phyloP scores from a whole-genome alignment of 2,888 invertebrate genomes.

The Scaptomyza tumidula region DNA sequence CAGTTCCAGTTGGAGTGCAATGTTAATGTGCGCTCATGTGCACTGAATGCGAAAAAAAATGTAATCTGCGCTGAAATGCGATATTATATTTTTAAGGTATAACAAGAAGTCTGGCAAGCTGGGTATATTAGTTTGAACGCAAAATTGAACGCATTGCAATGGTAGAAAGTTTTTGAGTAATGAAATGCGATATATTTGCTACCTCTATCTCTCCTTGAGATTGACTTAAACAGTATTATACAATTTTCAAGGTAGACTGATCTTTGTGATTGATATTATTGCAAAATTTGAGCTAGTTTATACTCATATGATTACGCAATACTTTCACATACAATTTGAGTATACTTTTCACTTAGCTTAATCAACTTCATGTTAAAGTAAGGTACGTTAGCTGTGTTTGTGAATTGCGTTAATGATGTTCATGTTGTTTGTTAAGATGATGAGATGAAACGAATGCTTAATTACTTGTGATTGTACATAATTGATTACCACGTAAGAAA shows the following conservation, averaged over 20 bases:
- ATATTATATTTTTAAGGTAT: conserved; percentile 55
- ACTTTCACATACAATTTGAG: background rate
- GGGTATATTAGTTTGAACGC: conserved; percentile 29
- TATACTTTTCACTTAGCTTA: background rate
- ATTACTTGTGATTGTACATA: background rate
- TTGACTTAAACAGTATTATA: background rate
- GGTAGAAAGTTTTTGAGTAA: conserved; percentile 13
- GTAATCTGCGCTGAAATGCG: conserved; percentile 63
- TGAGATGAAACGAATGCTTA: background rate
- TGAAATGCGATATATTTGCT: conserved; percentile 13
- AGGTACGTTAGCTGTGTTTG: background rate
- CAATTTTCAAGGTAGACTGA: conserved; percentile 19
- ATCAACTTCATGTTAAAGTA: background rate
- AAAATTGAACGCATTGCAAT: conserved; percentile 15
- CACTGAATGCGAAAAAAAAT: conserved; percentile 69
- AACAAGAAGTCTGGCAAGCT: conserved; percentile 2
- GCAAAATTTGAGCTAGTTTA: conserved; percentile 4
- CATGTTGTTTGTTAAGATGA: background rate
- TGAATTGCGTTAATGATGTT: background rate
- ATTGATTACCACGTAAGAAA: background rate
- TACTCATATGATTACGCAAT: conserved; percentile 11
- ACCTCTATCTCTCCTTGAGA: background rate
- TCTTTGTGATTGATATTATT: conserved; percentile 9
- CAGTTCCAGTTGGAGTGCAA: conserved; percentile 21
- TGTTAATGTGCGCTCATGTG: conserved; percentile 68